A percentile compares a stretch with the other conserved stretches of the same genome.
Evolutionary conservation across 1,140 invertebrate species (phyloP).

Genomic region (Aplysia californica): DNA sequence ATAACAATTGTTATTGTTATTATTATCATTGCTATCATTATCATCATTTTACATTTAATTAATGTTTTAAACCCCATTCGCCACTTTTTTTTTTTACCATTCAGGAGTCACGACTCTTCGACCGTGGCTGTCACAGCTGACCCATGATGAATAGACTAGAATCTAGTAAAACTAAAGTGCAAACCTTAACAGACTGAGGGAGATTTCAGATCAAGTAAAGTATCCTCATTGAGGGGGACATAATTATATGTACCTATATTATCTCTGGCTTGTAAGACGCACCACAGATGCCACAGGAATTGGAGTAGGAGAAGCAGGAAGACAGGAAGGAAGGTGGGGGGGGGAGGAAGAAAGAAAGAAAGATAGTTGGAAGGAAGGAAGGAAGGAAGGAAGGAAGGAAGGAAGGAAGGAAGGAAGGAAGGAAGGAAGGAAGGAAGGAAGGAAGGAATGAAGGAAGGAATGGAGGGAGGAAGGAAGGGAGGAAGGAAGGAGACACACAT

Average conservation of each 20-base stretch:
- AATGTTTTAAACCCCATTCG: too few species aligned
- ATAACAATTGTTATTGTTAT: too few species aligned
- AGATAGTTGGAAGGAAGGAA: background rate
- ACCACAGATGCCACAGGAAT: background rate
- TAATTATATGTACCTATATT: background rate
- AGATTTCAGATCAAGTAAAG: background rate
- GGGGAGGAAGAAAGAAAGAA: too few species aligned
- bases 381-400: background rate
- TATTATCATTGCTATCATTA: too few species aligned
- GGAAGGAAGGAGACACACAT: background rate
- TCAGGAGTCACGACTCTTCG: too few species aligned
- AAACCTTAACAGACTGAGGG: background rate
- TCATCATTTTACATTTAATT: too few species aligned
- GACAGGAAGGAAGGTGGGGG: too few species aligned
- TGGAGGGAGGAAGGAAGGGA: background rate
- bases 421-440: background rate
- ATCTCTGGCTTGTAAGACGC: too few species aligned
- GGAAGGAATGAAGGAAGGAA: background rate
- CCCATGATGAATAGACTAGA: too few species aligned
- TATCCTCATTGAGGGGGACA: background rate
- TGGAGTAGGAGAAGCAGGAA: background rate
- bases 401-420: background rate
- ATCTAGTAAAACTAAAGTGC: too few species aligned
- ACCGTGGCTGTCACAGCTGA: too few species aligned
- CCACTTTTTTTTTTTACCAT: too few species aligned